Evolutionary conservation across 2,888 invertebrate species (phyloP).

Genomic region (Tenthredo mesomela): DNA sequence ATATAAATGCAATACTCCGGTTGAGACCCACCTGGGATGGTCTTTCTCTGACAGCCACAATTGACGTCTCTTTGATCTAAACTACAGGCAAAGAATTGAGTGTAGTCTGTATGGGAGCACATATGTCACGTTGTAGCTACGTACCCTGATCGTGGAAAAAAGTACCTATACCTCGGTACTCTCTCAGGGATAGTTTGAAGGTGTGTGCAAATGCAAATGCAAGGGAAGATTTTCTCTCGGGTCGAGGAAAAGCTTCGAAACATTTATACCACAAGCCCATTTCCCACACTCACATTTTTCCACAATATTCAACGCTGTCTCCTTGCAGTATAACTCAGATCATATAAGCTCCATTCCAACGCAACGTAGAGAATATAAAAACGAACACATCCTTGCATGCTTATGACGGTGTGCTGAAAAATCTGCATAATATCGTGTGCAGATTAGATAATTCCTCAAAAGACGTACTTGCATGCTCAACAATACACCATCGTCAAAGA

Average conservation of each 20-base stretch:
- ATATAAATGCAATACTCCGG: not conserved
- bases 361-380: not conserved
- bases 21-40: not conserved
- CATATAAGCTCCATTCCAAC: not conserved
- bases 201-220: not conserved
- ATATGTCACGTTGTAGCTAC: not conserved
- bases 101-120: not conserved
- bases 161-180: not conserved
- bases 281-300: not conserved
- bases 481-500: not conserved
- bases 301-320: constrained; percentile 9
- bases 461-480: not conserved
- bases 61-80: not conserved
- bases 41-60: not conserved
- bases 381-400: not conserved
- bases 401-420: not conserved
- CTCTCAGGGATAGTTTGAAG: not conserved
- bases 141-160: not conserved
- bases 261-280: constrained; percentile 6
- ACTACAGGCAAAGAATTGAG: not conserved
- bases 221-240: not conserved
- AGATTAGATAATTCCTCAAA: not conserved
- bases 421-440: not conserved
- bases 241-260: constrained; percentile 33
- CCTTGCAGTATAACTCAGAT: not conserved